Conservation (phyloP, 2,797 vertebrate genomes). For the Sebastes vulpes region DNA sequence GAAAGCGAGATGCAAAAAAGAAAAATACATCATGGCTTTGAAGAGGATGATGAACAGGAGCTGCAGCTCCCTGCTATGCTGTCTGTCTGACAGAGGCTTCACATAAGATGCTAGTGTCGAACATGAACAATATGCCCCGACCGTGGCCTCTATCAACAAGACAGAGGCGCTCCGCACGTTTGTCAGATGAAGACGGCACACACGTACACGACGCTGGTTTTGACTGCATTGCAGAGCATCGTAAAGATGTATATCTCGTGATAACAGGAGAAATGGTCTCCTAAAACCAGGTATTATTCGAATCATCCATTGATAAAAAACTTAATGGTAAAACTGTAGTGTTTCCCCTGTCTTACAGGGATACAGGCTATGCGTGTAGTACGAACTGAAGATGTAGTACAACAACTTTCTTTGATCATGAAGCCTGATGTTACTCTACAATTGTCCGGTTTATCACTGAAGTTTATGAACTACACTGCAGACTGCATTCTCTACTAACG, state of each 20-base stretch:
- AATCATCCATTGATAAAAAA: neutral
- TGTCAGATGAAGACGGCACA: conserved; percentile 8
- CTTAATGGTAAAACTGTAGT: neutral
- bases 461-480: too few species aligned
- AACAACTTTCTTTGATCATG: neutral
- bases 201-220: neutral
- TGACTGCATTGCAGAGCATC: conserved; percentile 2
- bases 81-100: conserved; percentile 24
- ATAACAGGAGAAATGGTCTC: neutral
- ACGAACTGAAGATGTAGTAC: neutral
- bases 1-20: neutral
- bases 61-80: conserved; percentile 1
- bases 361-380: neutral
- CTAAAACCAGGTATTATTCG: neutral
- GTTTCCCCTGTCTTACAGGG: neutral
- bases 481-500: too few species aligned
- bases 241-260: neutral
- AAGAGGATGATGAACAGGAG: conserved; percentile 17
- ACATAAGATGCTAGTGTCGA: conserved; percentile 13
- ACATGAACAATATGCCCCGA: conserved; percentile 2
- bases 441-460: too few species aligned
- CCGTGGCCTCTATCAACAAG: conserved; percentile 19
- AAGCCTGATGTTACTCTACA: too few species aligned
- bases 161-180: neutral
- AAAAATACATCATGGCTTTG: conserved; percentile 6